Percentiles rank a stretch among this genome's conserved stretches.
Evolutionary conservation across 2,797 vertebrate species (phyloP).

Genomic region (Anabas testudineus): DNA sequence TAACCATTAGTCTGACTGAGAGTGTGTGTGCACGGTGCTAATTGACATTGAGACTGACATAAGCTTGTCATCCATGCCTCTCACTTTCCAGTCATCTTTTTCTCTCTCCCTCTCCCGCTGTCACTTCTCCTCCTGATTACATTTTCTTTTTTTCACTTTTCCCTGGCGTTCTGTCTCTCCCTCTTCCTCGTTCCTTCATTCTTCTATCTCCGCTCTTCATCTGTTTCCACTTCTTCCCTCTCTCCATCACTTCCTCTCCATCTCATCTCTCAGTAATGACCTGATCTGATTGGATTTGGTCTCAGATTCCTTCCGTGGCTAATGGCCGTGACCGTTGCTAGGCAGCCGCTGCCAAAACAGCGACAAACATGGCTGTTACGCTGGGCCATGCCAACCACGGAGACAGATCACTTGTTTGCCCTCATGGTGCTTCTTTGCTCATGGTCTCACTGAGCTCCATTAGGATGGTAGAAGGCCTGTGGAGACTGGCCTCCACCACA

Average conservation of each 20-base stretch:
- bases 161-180: background rate
- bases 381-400: conserved; percentile 14
- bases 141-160: background rate
- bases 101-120: background rate
- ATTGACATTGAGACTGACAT: conserved; percentile 69
- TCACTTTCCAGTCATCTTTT: conserved; percentile 40
- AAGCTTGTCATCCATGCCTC: conserved; percentile 51
- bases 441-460: conserved; percentile 55
- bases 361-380: conserved; percentile 61
- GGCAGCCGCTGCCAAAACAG: conserved; percentile 69
- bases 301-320: conserved; percentile 69
- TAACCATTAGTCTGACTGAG: conserved; percentile 5
- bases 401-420: conserved; percentile 66
- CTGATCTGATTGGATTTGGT: conserved; percentile 80
- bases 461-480: conserved; percentile 42
- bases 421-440: conserved; percentile 53
- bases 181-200: background rate
- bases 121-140: background rate
- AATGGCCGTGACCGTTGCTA: conserved; percentile 74
- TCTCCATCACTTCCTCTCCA: conserved; percentile 48
- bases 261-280: conserved; percentile 74
- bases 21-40: conserved; percentile 39
- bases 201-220: background rate
- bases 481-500: conserved; percentile 33
- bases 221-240: background rate